A percentile compares a stretch with the other conserved stretches of the same genome.
Evolutionary conservation across 2,113 vertebrate species (phyloP).

Genomic region (Balaeniceps rex): DNA sequence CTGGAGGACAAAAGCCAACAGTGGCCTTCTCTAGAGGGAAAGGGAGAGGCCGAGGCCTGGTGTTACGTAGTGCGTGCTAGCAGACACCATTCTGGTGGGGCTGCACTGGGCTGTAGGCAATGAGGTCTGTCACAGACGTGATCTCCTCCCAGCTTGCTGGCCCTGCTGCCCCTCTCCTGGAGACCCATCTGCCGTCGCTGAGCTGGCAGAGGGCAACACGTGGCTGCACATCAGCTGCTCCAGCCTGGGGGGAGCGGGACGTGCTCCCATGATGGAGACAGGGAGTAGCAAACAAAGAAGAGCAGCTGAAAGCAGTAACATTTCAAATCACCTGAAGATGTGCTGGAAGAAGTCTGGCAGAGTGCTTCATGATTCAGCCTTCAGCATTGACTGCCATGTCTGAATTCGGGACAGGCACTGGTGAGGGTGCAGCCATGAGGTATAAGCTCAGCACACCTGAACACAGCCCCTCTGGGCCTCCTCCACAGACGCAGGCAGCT

Average conservation of each 20-base stretch:
- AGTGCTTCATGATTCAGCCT: background rate
- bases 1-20: background rate
- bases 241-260: background rate
- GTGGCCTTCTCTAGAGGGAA: background rate
- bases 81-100: background rate
- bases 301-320: background rate
- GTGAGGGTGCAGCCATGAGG: background rate
- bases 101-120: background rate
- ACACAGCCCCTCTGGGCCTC: background rate
- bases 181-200: background rate
- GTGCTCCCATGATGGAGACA: background rate
- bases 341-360: background rate
- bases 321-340: background rate
- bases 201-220: background rate
- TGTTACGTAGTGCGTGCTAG: rapidly evolving
- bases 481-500: background rate
- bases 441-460: background rate
- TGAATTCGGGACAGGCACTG: background rate
- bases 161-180: background rate
- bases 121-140: background rate
- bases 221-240: background rate
- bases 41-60: background rate
- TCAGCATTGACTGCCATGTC: background rate
- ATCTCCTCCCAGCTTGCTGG: background rate
- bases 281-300: background rate